These are phyloP conservation scores for Nomada fabriciana DNA, from an alignment of 2,888 invertebrate species.

Conservation along the genomic window DNA sequence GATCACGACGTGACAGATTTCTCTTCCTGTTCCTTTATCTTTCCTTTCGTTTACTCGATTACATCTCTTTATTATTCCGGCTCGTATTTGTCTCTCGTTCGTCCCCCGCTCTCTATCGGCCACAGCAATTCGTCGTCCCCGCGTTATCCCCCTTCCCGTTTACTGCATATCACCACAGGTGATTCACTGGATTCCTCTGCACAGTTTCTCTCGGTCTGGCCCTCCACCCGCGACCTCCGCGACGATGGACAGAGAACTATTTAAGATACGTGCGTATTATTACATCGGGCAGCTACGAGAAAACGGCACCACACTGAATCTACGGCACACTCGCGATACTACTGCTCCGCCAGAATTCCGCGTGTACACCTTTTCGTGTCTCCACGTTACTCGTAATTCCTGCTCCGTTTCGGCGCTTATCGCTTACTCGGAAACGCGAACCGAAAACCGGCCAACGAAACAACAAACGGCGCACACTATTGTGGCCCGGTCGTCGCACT, in stretches of 20 bases:
- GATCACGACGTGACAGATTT: conserved; percentile 57
- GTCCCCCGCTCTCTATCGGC: conserved; percentile 13
- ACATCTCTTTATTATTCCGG: conserved; percentile 1
- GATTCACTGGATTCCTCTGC: conserved; percentile 52
- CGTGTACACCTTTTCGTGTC: not conserved
- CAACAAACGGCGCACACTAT: conserved; percentile 73
- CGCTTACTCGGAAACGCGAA: conserved; percentile 32
- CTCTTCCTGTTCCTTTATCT: conserved; percentile 61
- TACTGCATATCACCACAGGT: conserved; percentile 51
- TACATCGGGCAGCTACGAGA: conserved; percentile 34
- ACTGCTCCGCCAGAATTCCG: not conserved
- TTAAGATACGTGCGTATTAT: conserved; percentile 38
- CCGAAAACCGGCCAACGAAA: conserved; percentile 69
- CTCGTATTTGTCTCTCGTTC: conserved; percentile 1
- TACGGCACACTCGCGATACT: conserved; percentile 29
- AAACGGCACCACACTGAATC: conserved; percentile 44
- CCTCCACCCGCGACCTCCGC: conserved; percentile 56
- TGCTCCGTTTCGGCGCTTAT: not conserved
- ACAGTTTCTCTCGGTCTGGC: conserved; percentile 51
- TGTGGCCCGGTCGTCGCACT: conserved; percentile 72
- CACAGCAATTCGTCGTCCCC: conserved; percentile 1
- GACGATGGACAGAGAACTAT: conserved; percentile 39
- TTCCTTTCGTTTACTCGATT: conserved; percentile 37
- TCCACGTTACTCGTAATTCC: not conserved
- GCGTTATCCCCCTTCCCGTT: conserved; percentile 22